These are phyloP conservation scores for Centropus bengalensis DNA, from an alignment of 2,113 vertebrate genomes.

Conservation along the genomic window DNA sequence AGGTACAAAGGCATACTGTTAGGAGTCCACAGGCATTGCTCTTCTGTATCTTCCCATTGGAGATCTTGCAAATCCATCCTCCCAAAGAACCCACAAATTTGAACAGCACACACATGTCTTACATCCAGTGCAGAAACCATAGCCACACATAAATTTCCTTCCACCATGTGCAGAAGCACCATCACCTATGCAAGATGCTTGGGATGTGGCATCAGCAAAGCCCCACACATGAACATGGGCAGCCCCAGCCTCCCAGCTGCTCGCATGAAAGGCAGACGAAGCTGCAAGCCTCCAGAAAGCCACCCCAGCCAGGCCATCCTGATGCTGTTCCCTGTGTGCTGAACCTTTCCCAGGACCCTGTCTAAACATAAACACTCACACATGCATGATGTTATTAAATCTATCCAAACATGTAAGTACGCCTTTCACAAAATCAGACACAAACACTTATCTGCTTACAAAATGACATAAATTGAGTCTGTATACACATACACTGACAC, in stretches of 20 bases:
- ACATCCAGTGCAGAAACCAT: background rate
- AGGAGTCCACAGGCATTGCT: rapidly evolving
- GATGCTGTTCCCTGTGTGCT: background rate
- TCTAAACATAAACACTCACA: background rate
- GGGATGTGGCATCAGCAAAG: rapidly evolving
- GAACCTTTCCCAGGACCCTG: background rate
- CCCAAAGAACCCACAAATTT: background rate
- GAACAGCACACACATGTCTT: background rate
- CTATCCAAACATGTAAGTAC: slow-evolving; percentile 5
- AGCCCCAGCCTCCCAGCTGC: background rate
- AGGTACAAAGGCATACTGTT: background rate
- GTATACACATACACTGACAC: background rate
- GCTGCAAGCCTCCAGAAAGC: background rate
- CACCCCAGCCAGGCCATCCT: background rate
- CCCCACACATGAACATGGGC: rapidly evolving
- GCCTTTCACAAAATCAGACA: slow-evolving; percentile 20
- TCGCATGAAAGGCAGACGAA: background rate
- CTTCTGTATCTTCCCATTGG: background rate
- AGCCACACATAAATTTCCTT: background rate
- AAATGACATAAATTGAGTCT: slow-evolving; percentile 20
- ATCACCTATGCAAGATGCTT: background rate
- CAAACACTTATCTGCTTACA: slow-evolving; percentile 17
- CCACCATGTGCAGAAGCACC: rapidly evolving
- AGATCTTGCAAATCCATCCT: background rate
- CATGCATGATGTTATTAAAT: slow-evolving; percentile 2